Conservation (phyloP, 2,797 vertebrate species). For the Paguma larvata region DNA sequence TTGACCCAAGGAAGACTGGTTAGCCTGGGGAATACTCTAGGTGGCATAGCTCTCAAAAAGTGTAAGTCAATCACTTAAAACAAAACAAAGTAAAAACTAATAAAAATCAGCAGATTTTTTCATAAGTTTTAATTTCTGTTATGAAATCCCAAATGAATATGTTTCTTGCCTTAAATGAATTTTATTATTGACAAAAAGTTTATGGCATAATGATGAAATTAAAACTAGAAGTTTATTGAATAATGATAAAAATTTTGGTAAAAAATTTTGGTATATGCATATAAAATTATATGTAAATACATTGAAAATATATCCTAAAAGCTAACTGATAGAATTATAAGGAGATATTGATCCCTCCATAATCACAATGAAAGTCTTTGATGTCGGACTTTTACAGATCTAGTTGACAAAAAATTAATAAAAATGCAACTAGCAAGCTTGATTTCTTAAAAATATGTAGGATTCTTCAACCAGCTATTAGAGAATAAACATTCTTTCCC, state of each 20-base stretch:
- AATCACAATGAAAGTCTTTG: slow-evolving; percentile 32
- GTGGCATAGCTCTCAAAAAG: slow-evolving; percentile 58
- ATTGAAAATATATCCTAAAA: slow-evolving; percentile 15
- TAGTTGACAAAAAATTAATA: slow-evolving; percentile 11
- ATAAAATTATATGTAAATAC: not conserved
- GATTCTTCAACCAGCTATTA: not conserved
- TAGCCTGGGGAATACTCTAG: slow-evolving; percentile 45
- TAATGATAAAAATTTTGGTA: not conserved
- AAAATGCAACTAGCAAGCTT: not conserved
- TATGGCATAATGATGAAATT: not conserved
- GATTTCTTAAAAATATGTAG: slow-evolving; percentile 15
- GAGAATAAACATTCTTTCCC: slow-evolving; percentile 18
- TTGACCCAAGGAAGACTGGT: slow-evolving; percentile 14
- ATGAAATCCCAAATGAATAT: not conserved
- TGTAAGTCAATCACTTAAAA: not conserved
- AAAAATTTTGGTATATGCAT: not conserved
- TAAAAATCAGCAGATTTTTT: not conserved
- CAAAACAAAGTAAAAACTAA: slow-evolving; percentile 42
- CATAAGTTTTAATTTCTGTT: slow-evolving; percentile 28
- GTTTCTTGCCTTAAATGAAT: not conserved
- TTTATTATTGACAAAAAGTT: not conserved
- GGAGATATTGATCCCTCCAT: not conserved
- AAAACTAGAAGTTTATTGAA: not conserved
- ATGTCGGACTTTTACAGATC: not conserved
- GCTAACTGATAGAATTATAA: slow-evolving; percentile 21